These are phyloP conservation scores for Cephalotes varians DNA, from an alignment of 2,888 invertebrate genomes.

Conservation along the genomic window DNA sequence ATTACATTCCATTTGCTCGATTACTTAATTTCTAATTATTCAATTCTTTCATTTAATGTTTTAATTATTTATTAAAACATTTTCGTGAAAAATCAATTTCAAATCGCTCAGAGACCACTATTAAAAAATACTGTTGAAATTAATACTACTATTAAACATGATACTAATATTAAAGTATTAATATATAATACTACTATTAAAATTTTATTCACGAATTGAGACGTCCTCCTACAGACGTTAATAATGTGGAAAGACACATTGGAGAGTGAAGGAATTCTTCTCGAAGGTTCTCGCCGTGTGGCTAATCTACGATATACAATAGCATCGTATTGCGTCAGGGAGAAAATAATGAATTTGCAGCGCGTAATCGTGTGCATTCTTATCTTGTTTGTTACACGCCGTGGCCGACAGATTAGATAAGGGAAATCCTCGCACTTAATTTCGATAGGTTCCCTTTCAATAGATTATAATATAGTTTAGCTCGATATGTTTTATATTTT, in stretches of 20 bases:
- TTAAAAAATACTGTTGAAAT: too few species aligned
- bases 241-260: background rate
- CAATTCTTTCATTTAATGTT: background rate
- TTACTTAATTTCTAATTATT: background rate
- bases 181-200: background rate
- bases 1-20: background rate
- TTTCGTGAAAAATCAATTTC: background rate
- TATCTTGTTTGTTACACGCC: constrained; percentile 25
- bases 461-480: constrained; percentile 5
- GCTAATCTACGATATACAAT: constrained; percentile 3
- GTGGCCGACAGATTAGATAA: constrained; percentile 25
- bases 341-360: constrained; percentile 34
- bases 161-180: too few species aligned
- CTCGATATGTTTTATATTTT: background rate
- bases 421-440: constrained; percentile 20
- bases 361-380: constrained; percentile 7
- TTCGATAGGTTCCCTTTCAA: constrained; percentile 1
- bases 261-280: background rate
- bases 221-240: background rate
- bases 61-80: background rate
- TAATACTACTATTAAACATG: too few species aligned
- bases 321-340: background rate
- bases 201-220: background rate
- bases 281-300: background rate
- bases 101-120: background rate